Evolutionary conservation across 2,797 vertebrate genomes (phyloP).

Genomic region (Florisuga fusca): DNA sequence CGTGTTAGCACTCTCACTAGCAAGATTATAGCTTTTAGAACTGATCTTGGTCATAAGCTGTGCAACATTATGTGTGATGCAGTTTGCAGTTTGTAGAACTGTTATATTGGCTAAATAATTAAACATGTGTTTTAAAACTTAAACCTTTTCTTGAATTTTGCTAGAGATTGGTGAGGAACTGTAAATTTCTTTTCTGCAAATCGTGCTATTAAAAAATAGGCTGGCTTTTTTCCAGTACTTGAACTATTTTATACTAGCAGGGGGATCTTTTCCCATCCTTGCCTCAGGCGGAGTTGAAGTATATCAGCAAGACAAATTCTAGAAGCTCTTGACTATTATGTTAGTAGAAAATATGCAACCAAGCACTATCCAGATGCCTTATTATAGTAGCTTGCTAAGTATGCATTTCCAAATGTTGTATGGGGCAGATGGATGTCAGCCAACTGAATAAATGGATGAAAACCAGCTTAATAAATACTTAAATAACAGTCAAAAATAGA

Average conservation of each 20-base stretch:
- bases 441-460: conserved; percentile 32
- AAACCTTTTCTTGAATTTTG: background rate
- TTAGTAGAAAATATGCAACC: background rate
- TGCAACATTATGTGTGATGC: background rate
- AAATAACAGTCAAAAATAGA: conserved; percentile 15
- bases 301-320: background rate
- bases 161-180: background rate
- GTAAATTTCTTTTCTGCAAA: background rate
- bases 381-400: background rate
- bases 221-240: background rate
- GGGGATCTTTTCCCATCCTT: background rate
- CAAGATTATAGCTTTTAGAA: background rate
- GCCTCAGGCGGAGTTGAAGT: background rate
- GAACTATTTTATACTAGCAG: background rate
- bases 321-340: background rate
- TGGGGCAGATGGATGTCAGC: conserved; percentile 2
- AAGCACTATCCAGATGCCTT: background rate
- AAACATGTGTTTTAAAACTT: background rate
- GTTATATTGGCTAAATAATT: background rate
- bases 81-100: background rate
- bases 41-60: background rate
- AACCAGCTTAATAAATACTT: conserved; percentile 51
- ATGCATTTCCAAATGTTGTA: background rate
- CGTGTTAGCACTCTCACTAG: background rate
- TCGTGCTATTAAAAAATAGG: background rate